A percentile compares a stretch with the other conserved stretches of the same genome.
phyloP scores from a whole-genome alignment of 2,797 vertebrate genomes.

The Percopsis omiscomaycus region DNA sequence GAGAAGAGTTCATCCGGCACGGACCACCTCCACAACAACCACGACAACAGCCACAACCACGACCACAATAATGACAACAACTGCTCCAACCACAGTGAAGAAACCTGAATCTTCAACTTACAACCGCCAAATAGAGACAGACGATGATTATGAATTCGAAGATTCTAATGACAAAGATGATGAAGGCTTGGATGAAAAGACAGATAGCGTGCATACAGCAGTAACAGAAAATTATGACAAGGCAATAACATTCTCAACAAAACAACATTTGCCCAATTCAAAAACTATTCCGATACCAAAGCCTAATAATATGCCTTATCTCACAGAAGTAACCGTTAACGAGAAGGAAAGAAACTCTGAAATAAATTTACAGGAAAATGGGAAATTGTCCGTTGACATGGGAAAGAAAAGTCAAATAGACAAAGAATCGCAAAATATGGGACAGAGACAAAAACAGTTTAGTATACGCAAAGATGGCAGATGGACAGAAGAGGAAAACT shows the following conservation, averaged over 20 bases:
- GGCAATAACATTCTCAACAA: not conserved
- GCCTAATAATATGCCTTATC: constrained; percentile 1
- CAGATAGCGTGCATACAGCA: constrained; percentile 25
- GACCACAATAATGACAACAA: constrained; percentile 13
- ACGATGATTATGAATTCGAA: constrained; percentile 31
- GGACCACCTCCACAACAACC: constrained; percentile 37
- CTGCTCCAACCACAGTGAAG: constrained; percentile 33
- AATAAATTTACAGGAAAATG: not conserved
- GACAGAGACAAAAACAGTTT: constrained; percentile 15
- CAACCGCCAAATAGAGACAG: constrained; percentile 47
- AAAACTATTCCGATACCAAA: constrained; percentile 23
- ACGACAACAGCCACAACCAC: constrained; percentile 5
- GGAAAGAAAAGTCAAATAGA: constrained; percentile 13
- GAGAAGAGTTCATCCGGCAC: constrained; percentile 54
- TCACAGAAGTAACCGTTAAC: constrained; percentile 11
- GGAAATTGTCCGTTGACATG: not conserved
- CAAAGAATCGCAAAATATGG: not conserved
- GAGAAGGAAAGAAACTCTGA: constrained; percentile 12
- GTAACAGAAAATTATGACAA: constrained; percentile 11
- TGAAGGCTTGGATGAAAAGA: constrained; percentile 30
- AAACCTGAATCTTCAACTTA: constrained; percentile 25
- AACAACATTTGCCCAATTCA: constrained; percentile 19
- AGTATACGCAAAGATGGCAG: constrained; percentile 3
- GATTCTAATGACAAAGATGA: constrained; percentile 48
- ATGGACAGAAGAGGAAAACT: constrained; percentile 21